Evolutionary conservation across 2,113 vertebrate genomes (phyloP).

Genomic region (Promerops cafer): DNA sequence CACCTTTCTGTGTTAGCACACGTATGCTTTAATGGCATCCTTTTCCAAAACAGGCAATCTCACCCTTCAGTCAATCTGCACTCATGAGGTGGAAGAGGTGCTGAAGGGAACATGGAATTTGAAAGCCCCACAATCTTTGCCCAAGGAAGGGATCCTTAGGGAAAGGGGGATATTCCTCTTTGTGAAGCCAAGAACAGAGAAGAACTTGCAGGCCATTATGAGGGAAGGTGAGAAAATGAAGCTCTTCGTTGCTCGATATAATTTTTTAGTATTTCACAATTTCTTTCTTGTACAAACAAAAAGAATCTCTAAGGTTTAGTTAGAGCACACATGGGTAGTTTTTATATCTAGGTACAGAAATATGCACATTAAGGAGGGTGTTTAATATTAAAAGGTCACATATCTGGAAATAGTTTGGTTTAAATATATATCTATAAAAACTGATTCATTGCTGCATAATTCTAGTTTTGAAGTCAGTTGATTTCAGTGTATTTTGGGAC

Average conservation of each 20-base stretch:
- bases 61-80: not conserved
- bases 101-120: not conserved
- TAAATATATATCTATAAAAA: conserved; percentile 8
- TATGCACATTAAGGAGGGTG: not conserved
- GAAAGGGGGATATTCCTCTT: not conserved
- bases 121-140: not conserved
- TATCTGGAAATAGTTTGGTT: conserved; percentile 2
- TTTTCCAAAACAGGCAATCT: not conserved
- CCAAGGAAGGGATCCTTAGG: not conserved
- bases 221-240: not conserved
- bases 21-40: rapidly evolving
- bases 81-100: not conserved
- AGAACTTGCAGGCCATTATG: not conserved
- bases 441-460: not conserved
- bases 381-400: not conserved
- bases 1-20: not conserved
- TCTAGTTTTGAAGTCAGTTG: conserved; percentile 5
- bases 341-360: not conserved
- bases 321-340: not conserved
- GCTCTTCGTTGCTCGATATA: not conserved
- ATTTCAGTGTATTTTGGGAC: conserved; percentile 26
- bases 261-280: not conserved
- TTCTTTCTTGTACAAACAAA: not conserved
- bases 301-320: not conserved
- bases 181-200: not conserved